These are phyloP conservation scores for Protonibea diacanthus DNA, from an alignment of 2,797 vertebrate species.

Conservation along the genomic window DNA sequence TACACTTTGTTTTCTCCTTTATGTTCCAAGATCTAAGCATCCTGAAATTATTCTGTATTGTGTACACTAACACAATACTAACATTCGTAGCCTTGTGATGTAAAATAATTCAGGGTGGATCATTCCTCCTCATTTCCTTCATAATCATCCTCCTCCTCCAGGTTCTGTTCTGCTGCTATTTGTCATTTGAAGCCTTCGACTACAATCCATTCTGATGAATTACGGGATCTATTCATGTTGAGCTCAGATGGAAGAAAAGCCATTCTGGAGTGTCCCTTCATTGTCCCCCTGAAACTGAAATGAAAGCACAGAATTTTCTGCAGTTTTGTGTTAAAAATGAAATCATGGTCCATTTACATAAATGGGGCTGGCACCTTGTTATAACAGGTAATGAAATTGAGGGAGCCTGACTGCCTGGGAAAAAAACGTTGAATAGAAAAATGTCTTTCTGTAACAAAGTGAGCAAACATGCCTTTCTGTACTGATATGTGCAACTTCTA, in stretches of 20 bases:
- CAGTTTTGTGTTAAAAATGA: conserved; percentile 45
- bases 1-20: neutral
- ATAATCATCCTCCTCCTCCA: conserved; percentile 18
- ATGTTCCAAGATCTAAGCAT: neutral
- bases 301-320: conserved; percentile 40
- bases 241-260: conserved; percentile 29
- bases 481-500: neutral
- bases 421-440: conserved; percentile 32
- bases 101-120: conserved; percentile 22
- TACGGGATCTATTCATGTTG: conserved; percentile 25
- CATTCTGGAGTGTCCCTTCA: conserved; percentile 11
- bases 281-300: conserved; percentile 28
- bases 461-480: conserved; percentile 16
- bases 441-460: conserved; percentile 13
- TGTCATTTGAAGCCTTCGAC: conserved; percentile 13
- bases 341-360: conserved; percentile 55
- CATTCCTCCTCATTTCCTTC: conserved; percentile 40
- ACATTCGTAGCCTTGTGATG: neutral
- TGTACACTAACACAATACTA: neutral
- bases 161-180: conserved; percentile 15
- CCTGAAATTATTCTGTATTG: neutral
- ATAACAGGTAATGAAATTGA: conserved; percentile 55
- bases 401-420: conserved; percentile 34
- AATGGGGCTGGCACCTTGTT: conserved; percentile 53
- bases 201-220: conserved; percentile 31